Evolutionary conservation across 2,797 vertebrate species (phyloP), one percentile per base, ranked within the genome.

Genomic region (Onychomys arenicola): DNA sequence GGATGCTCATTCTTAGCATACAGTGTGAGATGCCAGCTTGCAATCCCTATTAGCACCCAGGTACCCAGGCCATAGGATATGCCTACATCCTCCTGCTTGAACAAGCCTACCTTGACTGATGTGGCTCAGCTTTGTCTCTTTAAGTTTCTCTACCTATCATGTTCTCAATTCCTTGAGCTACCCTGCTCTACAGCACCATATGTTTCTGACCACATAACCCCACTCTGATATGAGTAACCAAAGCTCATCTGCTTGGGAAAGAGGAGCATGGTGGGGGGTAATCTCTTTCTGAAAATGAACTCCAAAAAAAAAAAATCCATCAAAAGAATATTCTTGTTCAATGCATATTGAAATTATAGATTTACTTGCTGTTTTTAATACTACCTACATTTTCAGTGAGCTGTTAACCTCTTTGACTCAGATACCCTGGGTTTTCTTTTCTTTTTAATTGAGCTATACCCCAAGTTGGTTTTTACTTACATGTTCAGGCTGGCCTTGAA

Each of bases 191-290:
- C 0, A 32, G 19, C 49, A 19, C 63, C 25, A 21, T 1, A 5
- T 14, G 34, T 10, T 52, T 27, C 43, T 40, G 40, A 89, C 7
- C 0, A 7, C 1, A 65, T 1, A 17, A 19, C 19, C 34, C 67
- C 57, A 75, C 5, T 88, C 40, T 59, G 19, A 37, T 16, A 16
- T 29, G 46, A 63, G 19, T 29, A 43, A 57, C 37, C 37, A 82
- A 65, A 46, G 40, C 49, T n/a, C 0, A 1, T 6, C 14, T n/a
- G 0, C 25, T 16, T 13, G 1, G 49, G 27, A 7, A 0, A 91
- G 3, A 73, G 61, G 16, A 86, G 10, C 37, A 12, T 5, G 34
- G 14, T 3, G 23, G 6, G 34, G 34, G 23, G 37, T 57, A 71
- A 29, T 71, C 2, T 63, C 52, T 69, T n/a, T 83, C 46, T 32